A percentile compares a stretch with the other conserved stretches of the same genome.
Conservation (phyloP, 2,797 vertebrate species). For the Phylloscopus collybita region DNA sequence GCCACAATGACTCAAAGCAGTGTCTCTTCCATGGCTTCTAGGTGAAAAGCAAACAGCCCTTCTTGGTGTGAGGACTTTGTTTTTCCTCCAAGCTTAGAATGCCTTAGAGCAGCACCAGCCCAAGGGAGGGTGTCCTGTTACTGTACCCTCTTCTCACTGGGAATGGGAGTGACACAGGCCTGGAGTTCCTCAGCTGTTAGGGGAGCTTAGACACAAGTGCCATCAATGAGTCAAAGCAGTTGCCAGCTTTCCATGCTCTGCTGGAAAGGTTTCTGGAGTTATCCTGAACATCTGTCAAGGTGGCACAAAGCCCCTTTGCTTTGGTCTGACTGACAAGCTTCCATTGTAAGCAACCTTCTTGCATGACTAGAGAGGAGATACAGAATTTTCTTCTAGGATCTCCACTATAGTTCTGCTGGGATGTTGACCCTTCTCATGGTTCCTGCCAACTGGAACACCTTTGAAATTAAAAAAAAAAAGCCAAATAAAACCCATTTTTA, state of each 20-base stretch:
- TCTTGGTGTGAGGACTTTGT: neutral
- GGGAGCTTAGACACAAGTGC: neutral
- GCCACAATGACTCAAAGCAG: neutral
- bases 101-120: neutral
- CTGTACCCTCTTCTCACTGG: neutral
- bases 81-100: neutral
- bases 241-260: neutral
- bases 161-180: neutral
- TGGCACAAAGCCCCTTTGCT: neutral
- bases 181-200: neutral
- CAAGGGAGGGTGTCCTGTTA: neutral
- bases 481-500: neutral
- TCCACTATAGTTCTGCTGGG: neutral
- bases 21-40: neutral
- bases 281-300: neutral
- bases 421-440: neutral
- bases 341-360: neutral
- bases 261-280: neutral
- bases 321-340: neutral
- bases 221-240: neutral
- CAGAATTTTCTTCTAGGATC: neutral
- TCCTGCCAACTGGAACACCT: neutral
- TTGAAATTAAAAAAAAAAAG: neutral
- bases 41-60: neutral
- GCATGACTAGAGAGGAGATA: neutral